Conservation (phyloP, 2,797 vertebrate species). For the Spinus pinus region DNA sequence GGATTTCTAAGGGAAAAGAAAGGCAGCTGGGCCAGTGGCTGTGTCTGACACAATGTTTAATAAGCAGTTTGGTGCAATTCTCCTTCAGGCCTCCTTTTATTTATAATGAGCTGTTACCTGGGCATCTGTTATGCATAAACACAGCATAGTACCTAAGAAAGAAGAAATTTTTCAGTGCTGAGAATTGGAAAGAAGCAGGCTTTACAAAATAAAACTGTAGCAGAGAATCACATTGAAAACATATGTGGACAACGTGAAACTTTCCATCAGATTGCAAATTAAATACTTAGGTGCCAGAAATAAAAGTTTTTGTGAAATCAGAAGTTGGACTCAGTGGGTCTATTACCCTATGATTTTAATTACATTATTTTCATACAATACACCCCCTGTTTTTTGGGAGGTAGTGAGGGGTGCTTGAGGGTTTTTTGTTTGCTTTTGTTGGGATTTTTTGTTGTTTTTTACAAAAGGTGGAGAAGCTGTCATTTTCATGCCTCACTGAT, state of each 20-base stretch:
- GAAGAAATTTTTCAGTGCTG: background rate
- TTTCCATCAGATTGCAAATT: background rate
- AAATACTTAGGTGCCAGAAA: background rate
- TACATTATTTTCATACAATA: background rate
- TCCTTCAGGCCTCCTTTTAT: background rate
- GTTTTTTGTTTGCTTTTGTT: background rate
- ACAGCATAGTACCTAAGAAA: background rate
- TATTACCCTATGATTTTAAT: background rate
- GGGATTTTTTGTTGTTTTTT: background rate
- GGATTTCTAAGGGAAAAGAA: background rate
- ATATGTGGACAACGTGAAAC: rapidly evolving
- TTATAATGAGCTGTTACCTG: background rate
- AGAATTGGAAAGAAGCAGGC: background rate
- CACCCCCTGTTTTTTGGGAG: background rate
- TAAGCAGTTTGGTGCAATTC: background rate
- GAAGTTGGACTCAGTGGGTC: background rate
- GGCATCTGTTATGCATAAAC: background rate
- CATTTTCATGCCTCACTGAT: background rate
- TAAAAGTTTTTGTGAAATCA: background rate
- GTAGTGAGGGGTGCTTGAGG: rapidly evolving
- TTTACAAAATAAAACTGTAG: background rate
- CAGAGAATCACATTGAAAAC: background rate
- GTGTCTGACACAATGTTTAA: background rate
- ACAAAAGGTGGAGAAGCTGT: background rate
- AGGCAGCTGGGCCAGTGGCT: background rate